phyloP scores from a whole-genome alignment of 1,140 invertebrate species.

The Papilio machaon region DNA sequence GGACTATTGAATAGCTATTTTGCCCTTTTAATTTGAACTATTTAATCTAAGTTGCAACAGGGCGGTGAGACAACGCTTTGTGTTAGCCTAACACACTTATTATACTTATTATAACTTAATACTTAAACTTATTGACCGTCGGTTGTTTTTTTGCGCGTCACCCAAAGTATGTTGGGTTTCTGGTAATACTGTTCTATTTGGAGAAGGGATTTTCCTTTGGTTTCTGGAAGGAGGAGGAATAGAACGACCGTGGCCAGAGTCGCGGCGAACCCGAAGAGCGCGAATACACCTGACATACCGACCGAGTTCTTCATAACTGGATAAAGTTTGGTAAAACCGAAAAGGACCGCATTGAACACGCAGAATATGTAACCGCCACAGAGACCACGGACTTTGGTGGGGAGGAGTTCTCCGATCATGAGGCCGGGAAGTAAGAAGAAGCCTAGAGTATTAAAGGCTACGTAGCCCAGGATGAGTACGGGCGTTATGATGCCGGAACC shows the following conservation, averaged over 20 bases:
- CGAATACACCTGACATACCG: constrained; percentile 85
- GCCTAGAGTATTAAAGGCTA: constrained; percentile 87
- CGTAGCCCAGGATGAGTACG: constrained; percentile 84
- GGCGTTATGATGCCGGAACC: constrained; percentile 78
- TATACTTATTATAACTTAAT: constrained; percentile 44
- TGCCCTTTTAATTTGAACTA: constrained; percentile 7
- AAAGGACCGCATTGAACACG: constrained; percentile 85
- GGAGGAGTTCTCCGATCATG: constrained; percentile 88
- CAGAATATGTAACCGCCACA: constrained; percentile 87
- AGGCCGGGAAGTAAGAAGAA: constrained; percentile 87
- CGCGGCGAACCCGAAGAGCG: constrained; percentile 87
- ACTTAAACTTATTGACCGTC: constrained; percentile 60
- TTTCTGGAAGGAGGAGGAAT: constrained; percentile 90
- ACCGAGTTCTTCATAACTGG: constrained; percentile 83
- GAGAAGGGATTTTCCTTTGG: constrained; percentile 88
- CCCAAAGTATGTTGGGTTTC: constrained; percentile 85
- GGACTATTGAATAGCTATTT: not conserved
- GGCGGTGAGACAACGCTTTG: constrained; percentile 12
- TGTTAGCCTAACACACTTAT: constrained; percentile 23
- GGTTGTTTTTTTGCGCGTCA: constrained; percentile 73
- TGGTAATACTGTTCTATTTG: constrained; percentile 92
- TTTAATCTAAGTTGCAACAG: not conserved
- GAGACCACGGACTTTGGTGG: constrained; percentile 85
- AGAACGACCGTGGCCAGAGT: constrained; percentile 86
- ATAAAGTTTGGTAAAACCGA: constrained; percentile 89